These are phyloP conservation scores for Panagrolaimus sp. DNA, from an alignment of 1,140 invertebrate species.

Conservation along the genomic window DNA sequence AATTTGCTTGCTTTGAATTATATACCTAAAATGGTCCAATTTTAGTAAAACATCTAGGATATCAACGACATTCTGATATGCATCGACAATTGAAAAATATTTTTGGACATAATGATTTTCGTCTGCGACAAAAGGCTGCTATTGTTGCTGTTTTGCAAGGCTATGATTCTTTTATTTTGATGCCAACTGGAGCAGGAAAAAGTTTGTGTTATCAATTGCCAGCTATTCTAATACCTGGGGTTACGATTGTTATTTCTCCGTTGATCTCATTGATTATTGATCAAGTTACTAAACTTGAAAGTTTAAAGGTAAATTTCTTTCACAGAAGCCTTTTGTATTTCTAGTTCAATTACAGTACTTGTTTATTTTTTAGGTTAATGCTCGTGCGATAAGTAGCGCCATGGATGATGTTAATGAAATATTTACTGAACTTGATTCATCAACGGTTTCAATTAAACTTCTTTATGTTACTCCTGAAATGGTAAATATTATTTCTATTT, in stretches of 20 bases:
- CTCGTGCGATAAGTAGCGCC: neutral
- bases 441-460: constrained; percentile 71
- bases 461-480: constrained; percentile 84
- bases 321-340: too few relatives aligned
- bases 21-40: too few relatives aligned
- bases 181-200: constrained; percentile 91
- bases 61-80: neutral
- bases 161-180: constrained; percentile 86
- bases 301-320: constrained; percentile 5
- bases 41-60: neutral
- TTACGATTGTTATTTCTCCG: constrained; percentile 83
- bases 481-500: constrained; percentile 21
- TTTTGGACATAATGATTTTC: constrained; percentile 80
- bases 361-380: too few relatives aligned
- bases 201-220: constrained; percentile 87
- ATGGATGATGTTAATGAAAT: neutral
- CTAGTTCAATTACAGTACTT: too few relatives aligned
- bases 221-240: constrained; percentile 70
- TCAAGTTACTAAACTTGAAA: constrained; percentile 69
- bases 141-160: constrained; percentile 83
- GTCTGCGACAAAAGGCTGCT: constrained; percentile 83
- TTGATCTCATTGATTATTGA: constrained; percentile 87
- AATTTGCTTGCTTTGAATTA: too few relatives aligned
- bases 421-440: constrained; percentile 62
- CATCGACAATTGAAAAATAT: constrained; percentile 66